Evolutionary conservation across 2,797 vertebrate species (phyloP).

Genomic region (Alosa sapidissima): DNA sequence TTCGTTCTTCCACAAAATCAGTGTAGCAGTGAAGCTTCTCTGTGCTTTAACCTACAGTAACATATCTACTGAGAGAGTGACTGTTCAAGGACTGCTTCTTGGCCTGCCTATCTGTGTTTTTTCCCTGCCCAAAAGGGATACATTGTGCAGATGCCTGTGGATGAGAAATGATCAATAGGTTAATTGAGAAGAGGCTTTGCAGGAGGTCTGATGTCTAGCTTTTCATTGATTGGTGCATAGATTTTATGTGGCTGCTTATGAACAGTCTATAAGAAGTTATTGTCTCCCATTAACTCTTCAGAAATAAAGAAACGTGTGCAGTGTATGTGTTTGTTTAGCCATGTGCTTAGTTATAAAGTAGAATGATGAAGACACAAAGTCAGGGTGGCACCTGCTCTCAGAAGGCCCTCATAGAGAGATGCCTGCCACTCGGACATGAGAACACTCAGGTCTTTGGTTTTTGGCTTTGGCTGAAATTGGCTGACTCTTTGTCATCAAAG

Average conservation of each 20-base stretch:
- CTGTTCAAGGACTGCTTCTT: background rate
- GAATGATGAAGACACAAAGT: background rate
- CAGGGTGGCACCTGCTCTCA: no score
- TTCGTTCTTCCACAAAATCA: background rate
- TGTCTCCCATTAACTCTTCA: background rate
- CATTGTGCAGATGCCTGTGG: background rate
- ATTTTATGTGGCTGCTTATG: background rate
- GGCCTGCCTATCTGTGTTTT: background rate
- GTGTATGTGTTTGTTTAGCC: background rate
- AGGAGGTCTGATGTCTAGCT: no score
- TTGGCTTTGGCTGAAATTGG: background rate
- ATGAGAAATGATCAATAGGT: background rate
- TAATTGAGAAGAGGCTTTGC: no score
- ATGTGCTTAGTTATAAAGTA: background rate
- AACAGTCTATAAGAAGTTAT: background rate
- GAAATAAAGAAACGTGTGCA: background rate
- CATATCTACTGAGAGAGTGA: background rate
- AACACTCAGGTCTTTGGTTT: background rate
- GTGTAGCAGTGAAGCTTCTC: background rate
- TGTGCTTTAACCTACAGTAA: background rate
- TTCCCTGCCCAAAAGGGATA: background rate
- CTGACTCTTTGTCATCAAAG: background rate
- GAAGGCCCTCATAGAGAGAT: background rate
- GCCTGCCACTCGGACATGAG: background rate
- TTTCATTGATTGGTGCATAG: background rate